phyloP scores from a whole-genome alignment of 2,888 invertebrate species.

The Cerastis rubricosa region DNA sequence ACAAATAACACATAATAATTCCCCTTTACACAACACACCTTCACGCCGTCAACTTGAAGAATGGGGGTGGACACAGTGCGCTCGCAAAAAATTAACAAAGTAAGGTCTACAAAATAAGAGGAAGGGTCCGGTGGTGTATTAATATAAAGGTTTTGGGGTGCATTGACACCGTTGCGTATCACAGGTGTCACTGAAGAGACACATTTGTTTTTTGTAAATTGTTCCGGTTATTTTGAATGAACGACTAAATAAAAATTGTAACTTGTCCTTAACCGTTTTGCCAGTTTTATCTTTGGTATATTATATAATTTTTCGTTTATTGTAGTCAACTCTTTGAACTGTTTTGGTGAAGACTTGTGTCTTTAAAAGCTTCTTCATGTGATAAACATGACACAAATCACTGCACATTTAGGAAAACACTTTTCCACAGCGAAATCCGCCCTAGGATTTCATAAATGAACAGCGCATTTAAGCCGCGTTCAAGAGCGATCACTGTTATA shows the following conservation, averaged over 20 bases:
- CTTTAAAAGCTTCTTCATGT: not conserved
- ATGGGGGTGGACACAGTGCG: constrained; percentile 54
- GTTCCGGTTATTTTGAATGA: not conserved
- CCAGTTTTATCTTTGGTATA: not conserved
- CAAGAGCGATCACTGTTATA: not conserved
- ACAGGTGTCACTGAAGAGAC: not conserved
- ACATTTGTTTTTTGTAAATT: not conserved
- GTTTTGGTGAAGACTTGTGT: no score
- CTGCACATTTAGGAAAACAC: not conserved
- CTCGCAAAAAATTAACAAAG: constrained; percentile 73
- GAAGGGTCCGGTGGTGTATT: constrained; percentile 53
- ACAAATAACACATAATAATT: constrained; percentile 59
- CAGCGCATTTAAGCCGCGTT: not conserved
- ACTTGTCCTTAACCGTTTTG: not conserved
- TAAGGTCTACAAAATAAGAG: constrained; percentile 67
- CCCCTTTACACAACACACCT: constrained; percentile 53
- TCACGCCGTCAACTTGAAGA: constrained; percentile 48
- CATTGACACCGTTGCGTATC: constrained; percentile 64
- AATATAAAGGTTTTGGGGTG: constrained; percentile 63
- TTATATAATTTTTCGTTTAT: not conserved
- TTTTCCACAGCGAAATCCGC: no score
- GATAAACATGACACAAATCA: not conserved
- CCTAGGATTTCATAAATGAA: no score
- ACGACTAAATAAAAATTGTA: not conserved
- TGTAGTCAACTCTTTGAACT: not conserved